phyloP scores from a whole-genome alignment of 2,797 vertebrate genomes.

The Syngnathus acus region DNA sequence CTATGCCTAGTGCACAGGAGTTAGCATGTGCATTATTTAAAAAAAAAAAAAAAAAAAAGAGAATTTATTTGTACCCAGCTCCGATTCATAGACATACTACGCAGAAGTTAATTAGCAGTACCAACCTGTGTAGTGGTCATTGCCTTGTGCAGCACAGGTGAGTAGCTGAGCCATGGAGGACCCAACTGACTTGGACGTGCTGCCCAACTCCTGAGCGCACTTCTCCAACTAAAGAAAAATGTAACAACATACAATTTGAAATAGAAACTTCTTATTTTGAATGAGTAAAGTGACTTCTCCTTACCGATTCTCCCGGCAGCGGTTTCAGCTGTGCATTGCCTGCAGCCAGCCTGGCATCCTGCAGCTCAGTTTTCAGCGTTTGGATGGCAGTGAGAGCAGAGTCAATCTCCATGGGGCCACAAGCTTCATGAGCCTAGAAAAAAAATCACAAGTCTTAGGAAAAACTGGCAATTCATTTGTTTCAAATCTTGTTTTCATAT shows the following conservation, averaged over 20 bases:
- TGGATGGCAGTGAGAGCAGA: constrained; percentile 89
- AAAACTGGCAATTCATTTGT: no score
- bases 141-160: constrained; percentile 95
- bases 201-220: constrained; percentile 94
- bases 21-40: not conserved
- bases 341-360: constrained; percentile 89
- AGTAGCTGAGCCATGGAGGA: constrained; percentile 97
- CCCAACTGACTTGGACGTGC: constrained; percentile 94
- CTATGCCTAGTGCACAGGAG: constrained; percentile 73
- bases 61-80: not conserved
- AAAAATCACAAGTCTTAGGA: not conserved
- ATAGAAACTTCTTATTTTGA: not conserved
- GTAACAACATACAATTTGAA: not conserved
- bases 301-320: constrained; percentile 91
- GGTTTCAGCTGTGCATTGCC: constrained; percentile 84
- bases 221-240: constrained; percentile 81
- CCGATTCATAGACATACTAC: no score
- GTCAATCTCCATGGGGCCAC: constrained; percentile 97
- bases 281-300: not conserved
- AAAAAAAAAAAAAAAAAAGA: not conserved
- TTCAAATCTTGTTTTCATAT: not conserved
- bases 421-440: constrained; percentile 90
- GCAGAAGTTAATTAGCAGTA: not conserved
- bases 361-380: constrained; percentile 88
- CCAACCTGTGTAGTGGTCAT: constrained; percentile 95